phyloP scores from a whole-genome alignment of 2,797 vertebrate species.

The Muscicapa striata region DNA sequence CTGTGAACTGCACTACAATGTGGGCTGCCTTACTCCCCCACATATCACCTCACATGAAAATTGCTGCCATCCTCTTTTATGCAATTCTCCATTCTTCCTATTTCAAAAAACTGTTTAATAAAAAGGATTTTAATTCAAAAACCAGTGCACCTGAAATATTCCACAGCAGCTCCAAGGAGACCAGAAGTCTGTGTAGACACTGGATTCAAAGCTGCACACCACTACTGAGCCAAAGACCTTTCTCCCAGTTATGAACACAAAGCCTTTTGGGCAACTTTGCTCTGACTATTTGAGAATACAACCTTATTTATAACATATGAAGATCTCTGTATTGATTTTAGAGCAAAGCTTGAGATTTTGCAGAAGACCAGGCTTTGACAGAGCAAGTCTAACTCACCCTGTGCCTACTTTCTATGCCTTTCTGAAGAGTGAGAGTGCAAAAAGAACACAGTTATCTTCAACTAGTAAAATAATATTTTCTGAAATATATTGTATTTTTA shows the following conservation, averaged over 20 bases:
- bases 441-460: background rate
- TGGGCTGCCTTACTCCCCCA: background rate
- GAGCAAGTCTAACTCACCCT: background rate
- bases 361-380: background rate
- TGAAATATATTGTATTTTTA: background rate
- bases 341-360: background rate
- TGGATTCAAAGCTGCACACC: background rate
- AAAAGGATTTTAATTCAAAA: background rate
- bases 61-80: background rate
- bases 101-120: background rate
- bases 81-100: background rate
- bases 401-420: background rate
- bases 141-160: background rate
- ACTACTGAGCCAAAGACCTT: background rate
- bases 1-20: background rate
- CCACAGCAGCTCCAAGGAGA: background rate
- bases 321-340: background rate
- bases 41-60: background rate
- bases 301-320: background rate
- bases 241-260: background rate
- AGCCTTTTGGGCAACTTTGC: background rate
- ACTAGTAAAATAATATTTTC: background rate
- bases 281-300: background rate
- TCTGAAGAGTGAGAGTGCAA: background rate
- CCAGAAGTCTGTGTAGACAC: background rate